Conservation (phyloP, 2,888 invertebrate genomes). For the Priocnemis perturbator region DNA sequence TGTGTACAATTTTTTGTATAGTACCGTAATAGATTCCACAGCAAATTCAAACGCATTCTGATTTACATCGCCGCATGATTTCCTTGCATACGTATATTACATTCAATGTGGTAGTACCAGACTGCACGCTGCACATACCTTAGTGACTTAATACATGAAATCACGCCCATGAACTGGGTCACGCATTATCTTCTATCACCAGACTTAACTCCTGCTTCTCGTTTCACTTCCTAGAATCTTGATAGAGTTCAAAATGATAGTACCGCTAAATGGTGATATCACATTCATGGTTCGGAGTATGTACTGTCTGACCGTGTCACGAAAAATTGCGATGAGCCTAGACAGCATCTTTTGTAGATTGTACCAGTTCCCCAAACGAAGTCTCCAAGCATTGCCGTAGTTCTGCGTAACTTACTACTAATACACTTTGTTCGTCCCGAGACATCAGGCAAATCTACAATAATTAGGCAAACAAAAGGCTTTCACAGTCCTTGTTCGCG, state of each 20-base stretch:
- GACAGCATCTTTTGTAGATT: conserved; percentile 75
- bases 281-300: conserved; percentile 70
- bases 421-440: conserved; percentile 95
- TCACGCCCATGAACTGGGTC: conserved; percentile 48
- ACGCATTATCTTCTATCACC: conserved; percentile 43
- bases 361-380: conserved; percentile 90
- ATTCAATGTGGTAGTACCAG: conserved; percentile 55
- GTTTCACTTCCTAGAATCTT: conserved; percentile 52
- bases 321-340: conserved; percentile 40
- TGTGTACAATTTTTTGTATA: conserved; percentile 61
- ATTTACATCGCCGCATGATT: conserved; percentile 65
- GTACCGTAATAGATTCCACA: conserved; percentile 59
- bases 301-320: conserved; percentile 43
- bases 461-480: conserved; percentile 6
- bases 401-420: conserved; percentile 97
- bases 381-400: conserved; percentile 96
- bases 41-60: conserved; percentile 50
- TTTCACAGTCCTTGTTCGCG: neutral
- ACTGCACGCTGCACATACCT: conserved; percentile 19
- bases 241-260: conserved; percentile 62
- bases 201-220: conserved; percentile 38
- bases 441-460: conserved; percentile 95
- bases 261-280: conserved; percentile 73
- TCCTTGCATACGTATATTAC: conserved; percentile 63
- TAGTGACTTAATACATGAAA: conserved; percentile 43